Evolutionary conservation across 2,888 invertebrate species (phyloP).

Genomic region (Asteroscopus sphinx): DNA sequence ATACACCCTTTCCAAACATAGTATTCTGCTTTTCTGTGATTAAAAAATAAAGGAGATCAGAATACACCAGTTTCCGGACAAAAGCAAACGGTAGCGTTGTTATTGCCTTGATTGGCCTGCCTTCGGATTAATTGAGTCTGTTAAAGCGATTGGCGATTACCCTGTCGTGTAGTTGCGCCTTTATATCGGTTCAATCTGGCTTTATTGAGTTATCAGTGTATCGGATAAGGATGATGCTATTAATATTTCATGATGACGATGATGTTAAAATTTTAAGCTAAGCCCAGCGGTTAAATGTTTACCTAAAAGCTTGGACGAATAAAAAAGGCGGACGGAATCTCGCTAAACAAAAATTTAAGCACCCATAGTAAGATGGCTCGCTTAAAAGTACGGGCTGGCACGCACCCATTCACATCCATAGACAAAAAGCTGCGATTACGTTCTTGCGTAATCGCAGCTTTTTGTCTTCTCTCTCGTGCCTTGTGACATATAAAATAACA

Average conservation of each 20-base stretch:
- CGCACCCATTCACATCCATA: too few species aligned
- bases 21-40: background rate
- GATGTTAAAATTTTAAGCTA: too few species aligned
- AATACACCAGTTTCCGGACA: constrained; percentile 2
- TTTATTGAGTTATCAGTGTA: constrained; percentile 1
- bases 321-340: too few species aligned
- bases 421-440: too few species aligned
- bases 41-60: constrained; percentile 17
- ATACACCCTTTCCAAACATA: background rate
- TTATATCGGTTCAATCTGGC: constrained; percentile 8
- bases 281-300: too few species aligned
- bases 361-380: too few species aligned
- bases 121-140: constrained; percentile 17
- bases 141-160: constrained; percentile 28
- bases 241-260: background rate
- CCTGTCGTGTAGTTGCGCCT: constrained; percentile 10
- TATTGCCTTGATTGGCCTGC: constrained; percentile 28
- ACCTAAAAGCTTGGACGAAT: too few species aligned
- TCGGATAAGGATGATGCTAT: background rate
- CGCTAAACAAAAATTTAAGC: too few species aligned
- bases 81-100: constrained; percentile 14
- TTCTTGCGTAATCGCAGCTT: too few species aligned
- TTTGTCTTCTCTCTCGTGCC: too few species aligned
- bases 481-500: too few species aligned
- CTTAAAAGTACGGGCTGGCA: too few species aligned